These are phyloP conservation scores for Agelas oroides DNA, from an alignment of 37 sponge, comb jelly and placozoan genomes.

Conservation along the genomic window DNA sequence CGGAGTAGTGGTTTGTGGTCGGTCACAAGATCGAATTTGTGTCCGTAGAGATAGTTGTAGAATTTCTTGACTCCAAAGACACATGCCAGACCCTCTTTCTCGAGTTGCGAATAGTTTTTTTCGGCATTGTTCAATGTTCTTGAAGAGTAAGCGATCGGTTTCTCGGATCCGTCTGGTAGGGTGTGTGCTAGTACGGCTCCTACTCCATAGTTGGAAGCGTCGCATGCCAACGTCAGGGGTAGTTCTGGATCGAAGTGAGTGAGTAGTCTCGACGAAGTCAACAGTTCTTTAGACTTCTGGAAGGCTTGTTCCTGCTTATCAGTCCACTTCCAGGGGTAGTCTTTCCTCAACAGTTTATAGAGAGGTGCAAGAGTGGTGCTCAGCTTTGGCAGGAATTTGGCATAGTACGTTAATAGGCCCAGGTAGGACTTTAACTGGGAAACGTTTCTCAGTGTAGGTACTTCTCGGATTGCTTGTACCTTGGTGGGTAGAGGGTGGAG, in stretches of 20 bases:
- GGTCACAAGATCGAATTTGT: background rate
- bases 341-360: conserved; percentile 23
- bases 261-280: conserved; percentile 9
- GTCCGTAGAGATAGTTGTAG: conserved; percentile 14
- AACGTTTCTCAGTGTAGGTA: conserved; percentile 27
- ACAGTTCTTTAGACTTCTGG: conserved; percentile 36
- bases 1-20: conserved; percentile 33
- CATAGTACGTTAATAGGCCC: conserved; percentile 45
- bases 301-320: conserved; percentile 42
- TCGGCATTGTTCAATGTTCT: conserved; percentile 35
- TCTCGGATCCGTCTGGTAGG: conserved; percentile 22
- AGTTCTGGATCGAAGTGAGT: conserved; percentile 27
- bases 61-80: conserved; percentile 29
- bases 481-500: conserved; percentile 19
- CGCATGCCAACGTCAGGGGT: conserved; percentile 54
- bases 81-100: conserved; percentile 23
- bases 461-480: conserved; percentile 12
- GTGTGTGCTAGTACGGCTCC: conserved; percentile 55
- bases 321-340: conserved; percentile 28
- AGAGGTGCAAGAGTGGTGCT: conserved; percentile 42
- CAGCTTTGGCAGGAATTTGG: conserved; percentile 43
- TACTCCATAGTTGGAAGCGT: conserved; percentile 50
- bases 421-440: conserved; percentile 28
- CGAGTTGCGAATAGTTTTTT: conserved; percentile 18
- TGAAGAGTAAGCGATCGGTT: conserved; percentile 42